Conservation (phyloP, 2,888 invertebrate genomes). For the Cistogaster globosa region DNA sequence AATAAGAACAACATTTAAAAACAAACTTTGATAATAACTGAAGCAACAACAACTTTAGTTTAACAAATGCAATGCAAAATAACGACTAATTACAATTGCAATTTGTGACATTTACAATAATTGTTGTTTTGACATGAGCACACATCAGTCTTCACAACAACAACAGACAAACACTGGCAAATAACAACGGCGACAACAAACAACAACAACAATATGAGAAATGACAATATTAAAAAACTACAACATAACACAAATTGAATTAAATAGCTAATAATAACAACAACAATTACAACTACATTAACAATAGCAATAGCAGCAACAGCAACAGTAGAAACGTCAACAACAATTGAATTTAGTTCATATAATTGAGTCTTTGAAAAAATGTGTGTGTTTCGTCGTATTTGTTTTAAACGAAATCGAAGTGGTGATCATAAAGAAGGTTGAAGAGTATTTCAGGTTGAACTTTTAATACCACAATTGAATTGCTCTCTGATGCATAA, state of each 20-base stretch:
- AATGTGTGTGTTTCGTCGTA: not conserved
- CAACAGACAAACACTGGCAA: constrained; percentile 49
- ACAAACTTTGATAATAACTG: constrained; percentile 41
- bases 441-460: constrained; percentile 56
- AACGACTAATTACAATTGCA: constrained; percentile 74
- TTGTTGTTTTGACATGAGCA: constrained; percentile 76
- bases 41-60: constrained; percentile 43
- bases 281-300: not conserved
- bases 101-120: constrained; percentile 76
- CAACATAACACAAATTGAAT: constrained; percentile 67
- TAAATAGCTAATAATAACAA: constrained; percentile 70
- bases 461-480: constrained; percentile 67
- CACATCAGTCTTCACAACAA: constrained; percentile 71
- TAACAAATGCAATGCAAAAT: constrained; percentile 63
- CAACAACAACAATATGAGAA: constrained; percentile 54
- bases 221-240: constrained; percentile 20
- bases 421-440: constrained; percentile 73
- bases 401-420: constrained; percentile 36
- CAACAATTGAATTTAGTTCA: constrained; percentile 54
- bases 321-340: constrained; percentile 72
- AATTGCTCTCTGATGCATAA: constrained; percentile 73
- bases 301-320: constrained; percentile 40
- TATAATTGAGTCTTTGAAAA: not conserved
- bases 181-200: constrained; percentile 49
- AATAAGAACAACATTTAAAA: constrained; percentile 13